Evolutionary conservation across 2,888 invertebrate species (phyloP).

Genomic region (Trachelus stipa): DNA sequence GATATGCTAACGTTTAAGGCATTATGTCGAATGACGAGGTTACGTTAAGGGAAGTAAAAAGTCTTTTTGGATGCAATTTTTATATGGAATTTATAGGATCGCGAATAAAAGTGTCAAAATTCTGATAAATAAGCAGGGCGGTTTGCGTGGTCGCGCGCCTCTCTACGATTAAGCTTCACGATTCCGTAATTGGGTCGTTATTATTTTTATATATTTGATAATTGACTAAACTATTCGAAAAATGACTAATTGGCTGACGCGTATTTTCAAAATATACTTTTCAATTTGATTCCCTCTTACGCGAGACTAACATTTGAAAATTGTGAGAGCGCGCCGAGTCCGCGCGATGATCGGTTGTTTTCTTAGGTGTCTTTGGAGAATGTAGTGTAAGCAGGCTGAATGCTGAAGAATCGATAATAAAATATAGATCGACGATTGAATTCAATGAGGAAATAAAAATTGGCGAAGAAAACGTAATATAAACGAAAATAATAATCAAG

Average conservation of each 20-base stretch:
- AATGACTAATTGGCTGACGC: background rate
- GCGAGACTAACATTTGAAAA: background rate
- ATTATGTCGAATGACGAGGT: slow-evolving; percentile 24
- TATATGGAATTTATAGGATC: slow-evolving; percentile 20
- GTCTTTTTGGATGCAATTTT: slow-evolving; percentile 29
- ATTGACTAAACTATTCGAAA: background rate
- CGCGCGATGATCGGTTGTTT: background rate
- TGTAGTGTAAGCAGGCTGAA: background rate
- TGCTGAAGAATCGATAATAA: slow-evolving; percentile 1
- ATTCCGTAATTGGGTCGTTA: background rate
- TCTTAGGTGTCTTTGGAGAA: background rate
- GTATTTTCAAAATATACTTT: background rate
- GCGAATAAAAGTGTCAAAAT: slow-evolving; percentile 30
- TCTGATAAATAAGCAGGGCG: slow-evolving; percentile 24
- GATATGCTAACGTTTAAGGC: slow-evolving; percentile 60
- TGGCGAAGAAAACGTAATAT: slow-evolving; percentile 9
- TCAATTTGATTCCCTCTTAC: background rate
- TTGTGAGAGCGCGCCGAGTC: background rate
- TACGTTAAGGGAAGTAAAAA: slow-evolving; percentile 14
- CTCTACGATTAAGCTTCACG: slow-evolving; percentile 23
- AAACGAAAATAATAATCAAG: slow-evolving; percentile 13
- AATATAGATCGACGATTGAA: background rate
- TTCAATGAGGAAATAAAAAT: background rate
- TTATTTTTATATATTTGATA: slow-evolving; percentile 2
- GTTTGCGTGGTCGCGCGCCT: slow-evolving; percentile 27